A percentile compares a stretch with the other conserved stretches of the same genome.
These are phyloP conservation scores for Andrena praecox DNA, from an alignment of 2,888 invertebrate species.

Conservation along the genomic window DNA sequence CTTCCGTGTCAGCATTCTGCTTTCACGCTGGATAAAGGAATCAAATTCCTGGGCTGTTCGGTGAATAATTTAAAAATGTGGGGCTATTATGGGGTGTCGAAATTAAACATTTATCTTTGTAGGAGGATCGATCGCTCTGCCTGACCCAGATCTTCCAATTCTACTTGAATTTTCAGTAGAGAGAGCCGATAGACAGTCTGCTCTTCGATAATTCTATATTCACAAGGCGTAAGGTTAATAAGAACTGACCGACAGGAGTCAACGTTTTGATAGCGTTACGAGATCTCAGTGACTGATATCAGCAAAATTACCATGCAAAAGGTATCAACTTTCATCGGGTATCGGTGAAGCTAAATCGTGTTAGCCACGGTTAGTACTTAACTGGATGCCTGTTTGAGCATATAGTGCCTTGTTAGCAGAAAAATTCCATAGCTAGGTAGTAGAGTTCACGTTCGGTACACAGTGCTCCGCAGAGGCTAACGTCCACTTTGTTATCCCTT, in stretches of 20 bases:
- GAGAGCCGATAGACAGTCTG: background rate
- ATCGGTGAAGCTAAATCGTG: constrained; percentile 6
- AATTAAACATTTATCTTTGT: background rate
- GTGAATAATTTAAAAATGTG: too few relatives aligned
- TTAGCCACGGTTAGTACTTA: constrained; percentile 8
- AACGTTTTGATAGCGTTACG: background rate
- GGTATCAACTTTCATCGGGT: background rate
- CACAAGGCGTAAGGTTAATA: background rate
- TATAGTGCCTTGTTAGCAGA: background rate
- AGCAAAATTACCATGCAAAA: background rate
- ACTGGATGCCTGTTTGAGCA: background rate
- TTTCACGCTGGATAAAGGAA: background rate
- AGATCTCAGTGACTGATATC: background rate
- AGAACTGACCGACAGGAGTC: background rate
- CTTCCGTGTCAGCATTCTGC: constrained; percentile 20
- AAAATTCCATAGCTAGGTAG: background rate
- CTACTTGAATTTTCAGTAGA: constrained; percentile 12
- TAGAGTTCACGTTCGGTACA: background rate
- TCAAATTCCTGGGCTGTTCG: background rate
- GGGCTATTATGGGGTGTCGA: background rate
- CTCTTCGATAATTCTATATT: background rate
- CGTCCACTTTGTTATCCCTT: background rate
- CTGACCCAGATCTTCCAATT: constrained; percentile 17
- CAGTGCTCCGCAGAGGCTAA: background rate
- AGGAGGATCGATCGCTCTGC: background rate